phyloP scores from a whole-genome alignment of 2,797 vertebrate species.

The Darevskia mixta region DNA sequence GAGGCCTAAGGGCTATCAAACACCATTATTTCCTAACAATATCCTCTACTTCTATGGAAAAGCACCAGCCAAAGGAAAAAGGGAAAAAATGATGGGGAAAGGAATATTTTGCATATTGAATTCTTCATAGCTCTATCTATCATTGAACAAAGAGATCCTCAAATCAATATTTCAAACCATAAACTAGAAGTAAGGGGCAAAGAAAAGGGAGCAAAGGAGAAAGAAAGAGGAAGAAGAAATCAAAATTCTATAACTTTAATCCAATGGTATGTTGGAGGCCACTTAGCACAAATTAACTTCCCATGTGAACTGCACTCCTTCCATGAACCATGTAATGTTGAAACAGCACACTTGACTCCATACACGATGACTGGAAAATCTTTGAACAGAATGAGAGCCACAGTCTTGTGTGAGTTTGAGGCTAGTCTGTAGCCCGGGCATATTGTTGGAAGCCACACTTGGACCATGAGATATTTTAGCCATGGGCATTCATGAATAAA shows the following conservation, averaged over 20 bases:
- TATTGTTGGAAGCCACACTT: not conserved
- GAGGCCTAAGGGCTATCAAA: not conserved
- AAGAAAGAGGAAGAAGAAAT: not conserved
- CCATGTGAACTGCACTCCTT: not conserved
- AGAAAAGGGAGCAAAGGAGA: not conserved
- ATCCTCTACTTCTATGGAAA: not conserved
- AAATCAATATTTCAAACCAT: not conserved
- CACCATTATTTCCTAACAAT: not conserved
- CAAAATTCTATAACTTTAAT: not conserved
- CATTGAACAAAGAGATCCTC: not conserved
- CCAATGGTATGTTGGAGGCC: not conserved
- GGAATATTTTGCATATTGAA: not conserved
- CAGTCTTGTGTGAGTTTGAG: not conserved
- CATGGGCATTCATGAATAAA: not conserved
- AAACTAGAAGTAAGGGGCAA: not conserved
- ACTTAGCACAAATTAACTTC: not conserved
- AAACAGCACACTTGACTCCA: not conserved
- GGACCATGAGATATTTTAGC: not conserved
- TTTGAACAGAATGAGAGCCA: not conserved
- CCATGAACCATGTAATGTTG: not conserved
- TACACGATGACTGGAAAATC: not conserved
- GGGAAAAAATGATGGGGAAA: not conserved
- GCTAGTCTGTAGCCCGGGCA: not conserved
- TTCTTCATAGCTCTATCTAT: not conserved
- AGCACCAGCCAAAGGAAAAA: not conserved